Evolutionary conservation across 2,888 invertebrate genomes (phyloP).

Genomic region (Cephus sareptanus): DNA sequence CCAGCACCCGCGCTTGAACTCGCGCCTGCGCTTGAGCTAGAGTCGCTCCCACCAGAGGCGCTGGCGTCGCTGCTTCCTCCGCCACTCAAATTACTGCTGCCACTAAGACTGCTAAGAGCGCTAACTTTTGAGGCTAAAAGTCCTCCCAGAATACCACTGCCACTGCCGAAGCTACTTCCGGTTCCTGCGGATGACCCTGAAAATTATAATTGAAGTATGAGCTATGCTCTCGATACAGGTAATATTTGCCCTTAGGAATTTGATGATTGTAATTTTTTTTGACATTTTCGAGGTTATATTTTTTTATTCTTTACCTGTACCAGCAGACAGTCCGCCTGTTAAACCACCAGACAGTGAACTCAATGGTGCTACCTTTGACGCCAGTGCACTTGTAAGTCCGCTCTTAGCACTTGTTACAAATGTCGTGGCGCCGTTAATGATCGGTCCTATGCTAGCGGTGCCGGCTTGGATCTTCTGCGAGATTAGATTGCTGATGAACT

Average conservation of each 20-base stretch:
- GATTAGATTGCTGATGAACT: slow-evolving; percentile 74
- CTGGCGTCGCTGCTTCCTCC: neutral
- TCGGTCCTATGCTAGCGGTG: slow-evolving; percentile 67
- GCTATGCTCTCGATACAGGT: neutral
- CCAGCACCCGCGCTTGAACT: slow-evolving; percentile 28
- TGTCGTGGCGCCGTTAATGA: slow-evolving; percentile 75
- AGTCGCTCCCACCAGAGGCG: neutral
- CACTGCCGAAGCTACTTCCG: slow-evolving; percentile 28
- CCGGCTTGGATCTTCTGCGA: slow-evolving; percentile 79
- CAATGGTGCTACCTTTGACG: slow-evolving; percentile 57
- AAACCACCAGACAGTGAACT: slow-evolving; percentile 71
- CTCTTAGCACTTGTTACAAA: slow-evolving; percentile 56
- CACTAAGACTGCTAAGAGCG: slow-evolving; percentile 18
- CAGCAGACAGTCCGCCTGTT: slow-evolving; percentile 64
- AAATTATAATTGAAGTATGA: neutral
- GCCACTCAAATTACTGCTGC: slow-evolving; percentile 17
- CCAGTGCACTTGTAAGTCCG: slow-evolving; percentile 52
- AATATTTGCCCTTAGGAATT: neutral
- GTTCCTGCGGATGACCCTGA: neutral
- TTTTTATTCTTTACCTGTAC: neutral
- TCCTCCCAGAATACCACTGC: slow-evolving; percentile 25
- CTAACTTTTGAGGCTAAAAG: slow-evolving; percentile 13
- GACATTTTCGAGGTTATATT: neutral
- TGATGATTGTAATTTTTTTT: neutral
- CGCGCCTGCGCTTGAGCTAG: slow-evolving; percentile 2